phyloP scores from a whole-genome alignment of 2,888 invertebrate species.

The Tineola bisselliella region DNA sequence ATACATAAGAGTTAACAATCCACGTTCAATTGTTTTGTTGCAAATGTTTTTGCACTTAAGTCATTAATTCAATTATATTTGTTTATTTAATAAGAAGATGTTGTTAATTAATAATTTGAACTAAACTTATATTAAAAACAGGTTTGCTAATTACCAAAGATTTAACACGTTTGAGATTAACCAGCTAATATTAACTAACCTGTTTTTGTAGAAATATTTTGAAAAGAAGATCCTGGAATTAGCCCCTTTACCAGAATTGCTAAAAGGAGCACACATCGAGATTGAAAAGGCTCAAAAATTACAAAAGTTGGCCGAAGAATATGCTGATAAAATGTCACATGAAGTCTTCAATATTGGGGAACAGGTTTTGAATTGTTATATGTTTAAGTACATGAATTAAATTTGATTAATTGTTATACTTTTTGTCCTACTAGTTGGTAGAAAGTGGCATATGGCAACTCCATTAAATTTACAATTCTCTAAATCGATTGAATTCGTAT shows the following conservation, averaged over 20 bases:
- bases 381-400: no score
- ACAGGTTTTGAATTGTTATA: conserved; percentile 30
- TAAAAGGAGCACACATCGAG: conserved; percentile 53
- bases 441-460: no score
- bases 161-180: not conserved
- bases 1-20: not conserved
- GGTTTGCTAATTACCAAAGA: no score
- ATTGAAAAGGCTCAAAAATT: conserved; percentile 50
- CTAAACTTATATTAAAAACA: not conserved
- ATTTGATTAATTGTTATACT: no score
- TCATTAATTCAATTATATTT: not conserved
- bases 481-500: no score
- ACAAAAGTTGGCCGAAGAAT: conserved; percentile 49
- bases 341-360: conserved; percentile 49
- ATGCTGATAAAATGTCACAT: conserved; percentile 36
- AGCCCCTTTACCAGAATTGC: conserved; percentile 46
- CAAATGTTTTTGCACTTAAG: not conserved
- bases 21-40: conserved; percentile 1
- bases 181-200: no score
- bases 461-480: no score
- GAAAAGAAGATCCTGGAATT: conserved; percentile 54
- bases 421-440: no score
- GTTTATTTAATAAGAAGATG: not conserved
- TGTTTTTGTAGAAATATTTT: conserved; percentile 41
- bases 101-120: not conserved